These are phyloP conservation scores for Habrosyne pyritoides DNA, from an alignment of 2,888 invertebrate species.

Conservation along the genomic window DNA sequence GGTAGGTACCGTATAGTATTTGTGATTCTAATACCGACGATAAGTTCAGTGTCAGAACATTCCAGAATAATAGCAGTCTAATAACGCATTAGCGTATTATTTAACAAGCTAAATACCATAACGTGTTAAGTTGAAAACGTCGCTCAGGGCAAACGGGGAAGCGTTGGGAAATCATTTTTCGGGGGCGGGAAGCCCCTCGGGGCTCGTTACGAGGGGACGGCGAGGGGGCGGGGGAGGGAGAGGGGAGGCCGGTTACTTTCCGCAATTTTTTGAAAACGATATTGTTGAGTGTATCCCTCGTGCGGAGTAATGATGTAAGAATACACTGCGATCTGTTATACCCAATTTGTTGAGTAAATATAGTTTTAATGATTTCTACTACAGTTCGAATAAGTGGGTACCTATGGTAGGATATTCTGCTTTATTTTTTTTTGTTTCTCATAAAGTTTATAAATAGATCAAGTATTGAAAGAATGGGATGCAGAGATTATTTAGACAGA, in stretches of 20 bases:
- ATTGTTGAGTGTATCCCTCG: conserved; percentile 41
- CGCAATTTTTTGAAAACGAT: conserved; percentile 54
- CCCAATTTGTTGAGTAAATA: conserved; percentile 12
- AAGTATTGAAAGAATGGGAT: too few species aligned
- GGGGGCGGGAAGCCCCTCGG: conserved; percentile 31
- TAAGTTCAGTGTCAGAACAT: too few species aligned
- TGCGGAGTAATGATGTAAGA: conserved; percentile 46
- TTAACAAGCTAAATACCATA: conserved; percentile 49
- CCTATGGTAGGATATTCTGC: too few species aligned
- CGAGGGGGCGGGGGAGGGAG: conserved; percentile 31
- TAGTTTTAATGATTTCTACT: conserved; percentile 17
- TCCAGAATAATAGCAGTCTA: conserved; percentile 21
- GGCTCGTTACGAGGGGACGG: conserved; percentile 36
- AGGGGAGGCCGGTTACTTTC: conserved; percentile 35
- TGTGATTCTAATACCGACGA: too few species aligned
- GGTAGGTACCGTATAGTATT: too few species aligned
- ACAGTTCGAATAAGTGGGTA: conserved; percentile 2
- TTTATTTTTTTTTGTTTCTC: too few species aligned
- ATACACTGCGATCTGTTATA: conserved; percentile 21
- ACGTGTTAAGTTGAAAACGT: conserved; percentile 28
- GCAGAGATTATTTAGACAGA: too few species aligned
- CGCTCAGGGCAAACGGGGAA: conserved; percentile 24
- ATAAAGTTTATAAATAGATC: too few species aligned
- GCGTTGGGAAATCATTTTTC: conserved; percentile 49
- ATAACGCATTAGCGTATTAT: conserved; percentile 44